Evolutionary conservation across 2,888 invertebrate genomes (phyloP), one percentile per base, ranked within the genome.

Genomic region (Plusia festucae): DNA sequence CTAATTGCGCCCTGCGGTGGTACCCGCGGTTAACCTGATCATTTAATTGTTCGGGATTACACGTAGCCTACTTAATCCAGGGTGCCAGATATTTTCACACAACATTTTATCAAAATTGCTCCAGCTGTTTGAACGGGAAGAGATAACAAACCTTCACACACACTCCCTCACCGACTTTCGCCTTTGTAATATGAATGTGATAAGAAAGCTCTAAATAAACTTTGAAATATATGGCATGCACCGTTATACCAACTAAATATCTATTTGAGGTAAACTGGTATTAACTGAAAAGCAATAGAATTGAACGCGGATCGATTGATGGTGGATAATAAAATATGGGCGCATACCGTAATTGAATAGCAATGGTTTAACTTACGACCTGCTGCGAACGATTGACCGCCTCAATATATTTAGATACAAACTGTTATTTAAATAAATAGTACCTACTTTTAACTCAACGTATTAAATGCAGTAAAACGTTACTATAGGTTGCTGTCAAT

Each of bases 281-380:
- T 65, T 52, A 68, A 70, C 65, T 60, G 55, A 65, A 61, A 62
- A 55, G 53, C 68, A 71, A 70, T 69, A 64, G 46, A 68, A 68
- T 32, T 58, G 22, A 60, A 46, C 53, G 66, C 68, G 73, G 64
- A 76, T 75, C 69, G 81, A 74, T 76, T 74, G 71, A 75, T 73
- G 67, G 68, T 57, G 71, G 58, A 70, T 79, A 76, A 79, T 82
- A 80, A 76, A 81, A 73, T 65, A 73, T 73, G 60, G 57, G 20
- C 44, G 56, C 49, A 60, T 58, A 30, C 8, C 20, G 51, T 60
- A 53, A 68, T 65, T 65, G 55, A 75, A 77, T 63, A 59, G 60
- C 40, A 49, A 20, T 34, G 65, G 55, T 34, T 77, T 69, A 75
- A 75, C 24, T 61, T 30, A 62, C 15, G 22, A 64, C 75, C 78